These are phyloP conservation scores for Hucho hucho DNA, from an alignment of 2,113 vertebrate species.

Conservation along the genomic window DNA sequence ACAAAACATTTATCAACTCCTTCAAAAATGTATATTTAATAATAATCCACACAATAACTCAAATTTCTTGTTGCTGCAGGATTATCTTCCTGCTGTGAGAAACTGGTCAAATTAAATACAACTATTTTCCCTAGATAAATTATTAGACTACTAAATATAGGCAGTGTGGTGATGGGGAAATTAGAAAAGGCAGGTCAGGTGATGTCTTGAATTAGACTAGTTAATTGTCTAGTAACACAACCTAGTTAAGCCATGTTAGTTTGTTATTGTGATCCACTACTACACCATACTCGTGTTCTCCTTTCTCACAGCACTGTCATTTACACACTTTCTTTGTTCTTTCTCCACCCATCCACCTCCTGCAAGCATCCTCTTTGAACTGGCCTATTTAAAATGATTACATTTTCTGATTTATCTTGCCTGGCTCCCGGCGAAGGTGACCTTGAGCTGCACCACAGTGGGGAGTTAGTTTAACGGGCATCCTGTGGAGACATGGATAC, in stretches of 20 bases:
- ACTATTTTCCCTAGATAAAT: too few species aligned
- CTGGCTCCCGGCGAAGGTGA: not conserved
- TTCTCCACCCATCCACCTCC: not conserved
- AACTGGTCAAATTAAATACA: too few species aligned
- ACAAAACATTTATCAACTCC: too few species aligned
- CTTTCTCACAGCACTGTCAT: not conserved
- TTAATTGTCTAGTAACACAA: not conserved
- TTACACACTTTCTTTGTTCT: not conserved
- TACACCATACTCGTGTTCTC: not conserved
- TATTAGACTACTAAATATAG: too few species aligned
- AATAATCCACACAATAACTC: too few species aligned
- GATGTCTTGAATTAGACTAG: not conserved
- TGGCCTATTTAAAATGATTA: constrained; percentile 11
- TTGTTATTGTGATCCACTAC: not conserved
- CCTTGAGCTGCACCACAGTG: constrained; percentile 9
- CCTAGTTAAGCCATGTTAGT: not conserved
- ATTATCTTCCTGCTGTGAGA: too few species aligned
- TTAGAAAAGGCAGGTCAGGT: not conserved
- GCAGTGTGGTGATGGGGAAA: not conserved
- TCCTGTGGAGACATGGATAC: constrained; percentile 6
- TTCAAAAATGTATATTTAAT: too few species aligned
- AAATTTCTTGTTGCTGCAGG: too few species aligned
- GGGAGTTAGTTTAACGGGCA: constrained; percentile 9
- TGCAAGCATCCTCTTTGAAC: constrained; percentile 1
- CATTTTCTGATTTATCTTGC: constrained; percentile 10